These are phyloP conservation scores for Odontomachus brunneus DNA, from an alignment of 1,140 invertebrate genomes.

Conservation along the genomic window DNA sequence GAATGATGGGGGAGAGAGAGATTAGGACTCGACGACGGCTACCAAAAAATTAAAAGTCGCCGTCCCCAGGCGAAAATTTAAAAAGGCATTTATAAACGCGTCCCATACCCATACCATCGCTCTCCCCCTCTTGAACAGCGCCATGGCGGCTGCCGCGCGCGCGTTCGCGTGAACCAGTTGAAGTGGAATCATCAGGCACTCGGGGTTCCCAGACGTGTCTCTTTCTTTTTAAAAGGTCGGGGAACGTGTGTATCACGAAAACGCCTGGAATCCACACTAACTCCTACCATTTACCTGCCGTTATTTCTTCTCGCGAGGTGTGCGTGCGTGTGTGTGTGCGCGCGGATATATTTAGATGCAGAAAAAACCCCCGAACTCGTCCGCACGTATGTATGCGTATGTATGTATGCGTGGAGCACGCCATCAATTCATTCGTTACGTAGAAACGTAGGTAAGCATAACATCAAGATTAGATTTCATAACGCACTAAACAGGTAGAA, in stretches of 20 bases:
- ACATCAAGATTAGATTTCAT: conserved; percentile 25
- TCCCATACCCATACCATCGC: conserved; percentile 15
- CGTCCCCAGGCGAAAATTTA: conserved; percentile 21
- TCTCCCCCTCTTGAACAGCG: conserved; percentile 22
- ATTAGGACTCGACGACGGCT: not conserved
- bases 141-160: not conserved
- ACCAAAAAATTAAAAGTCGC: conserved; percentile 26
- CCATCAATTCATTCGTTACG: conserved; percentile 1
- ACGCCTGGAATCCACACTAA: conserved; percentile 12
- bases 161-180: conserved; percentile 27
- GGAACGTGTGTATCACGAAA: conserved; percentile 15
- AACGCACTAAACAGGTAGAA: not conserved
- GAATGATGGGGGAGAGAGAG: too few relatives aligned
- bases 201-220: conserved; percentile 20
- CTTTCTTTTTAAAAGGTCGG: conserved; percentile 18
- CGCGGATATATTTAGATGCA: not conserved
- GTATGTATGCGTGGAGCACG: not conserved
- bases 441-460: too few relatives aligned
- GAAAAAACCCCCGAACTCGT: not conserved
- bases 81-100: conserved; percentile 33
- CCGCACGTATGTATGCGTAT: not conserved
- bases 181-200: conserved; percentile 19
- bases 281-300: conserved; percentile 17
- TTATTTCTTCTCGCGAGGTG: not conserved
- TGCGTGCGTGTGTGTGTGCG: too few relatives aligned